Evolutionary conservation across 2,888 invertebrate genomes (phyloP).

Genomic region (Laspeyria flexula): DNA sequence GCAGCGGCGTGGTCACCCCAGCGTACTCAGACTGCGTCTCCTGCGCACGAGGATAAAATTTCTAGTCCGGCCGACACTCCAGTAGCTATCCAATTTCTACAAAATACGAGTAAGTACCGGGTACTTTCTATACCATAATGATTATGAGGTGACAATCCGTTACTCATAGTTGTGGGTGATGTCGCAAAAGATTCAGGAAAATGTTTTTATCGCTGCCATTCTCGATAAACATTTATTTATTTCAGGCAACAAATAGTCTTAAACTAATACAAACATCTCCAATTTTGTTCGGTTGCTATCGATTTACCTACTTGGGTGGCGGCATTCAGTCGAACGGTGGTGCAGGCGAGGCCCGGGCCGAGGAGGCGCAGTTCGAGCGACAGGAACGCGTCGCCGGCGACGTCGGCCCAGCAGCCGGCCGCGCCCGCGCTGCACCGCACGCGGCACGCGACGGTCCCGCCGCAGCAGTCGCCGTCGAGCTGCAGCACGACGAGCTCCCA

Average conservation of each 20-base stretch:
- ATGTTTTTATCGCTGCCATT: no score
- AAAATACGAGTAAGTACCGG: no score
- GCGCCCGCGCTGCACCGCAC: slow-evolving; percentile 59
- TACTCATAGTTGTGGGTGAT: no score
- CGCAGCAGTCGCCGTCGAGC: slow-evolving; percentile 38
- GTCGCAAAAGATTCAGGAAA: no score
- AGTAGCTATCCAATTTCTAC: background rate
- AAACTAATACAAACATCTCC: no score
- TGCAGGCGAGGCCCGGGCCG: slow-evolving; percentile 56
- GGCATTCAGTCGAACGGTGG: slow-evolving; percentile 69
- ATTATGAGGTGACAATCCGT: no score
- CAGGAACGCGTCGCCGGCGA: slow-evolving; percentile 54
- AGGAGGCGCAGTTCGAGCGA: slow-evolving; percentile 59
- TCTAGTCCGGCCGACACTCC: background rate
- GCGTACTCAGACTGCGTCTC: slow-evolving; percentile 68
- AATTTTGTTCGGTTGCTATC: background rate
- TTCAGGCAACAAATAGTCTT: no score
- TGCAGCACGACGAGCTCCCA: slow-evolving; percentile 63
- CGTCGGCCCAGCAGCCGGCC: slow-evolving; percentile 58
- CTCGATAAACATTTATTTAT: no score
- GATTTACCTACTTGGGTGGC: slow-evolving; percentile 61
- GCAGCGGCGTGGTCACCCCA: slow-evolving; percentile 64
- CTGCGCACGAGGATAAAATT: slow-evolving; percentile 38
- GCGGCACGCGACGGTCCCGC: slow-evolving; percentile 49
- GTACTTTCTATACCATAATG: no score